Evolutionary conservation across 1,140 invertebrate species (phyloP).

Genomic region (Drosophila simulans): DNA sequence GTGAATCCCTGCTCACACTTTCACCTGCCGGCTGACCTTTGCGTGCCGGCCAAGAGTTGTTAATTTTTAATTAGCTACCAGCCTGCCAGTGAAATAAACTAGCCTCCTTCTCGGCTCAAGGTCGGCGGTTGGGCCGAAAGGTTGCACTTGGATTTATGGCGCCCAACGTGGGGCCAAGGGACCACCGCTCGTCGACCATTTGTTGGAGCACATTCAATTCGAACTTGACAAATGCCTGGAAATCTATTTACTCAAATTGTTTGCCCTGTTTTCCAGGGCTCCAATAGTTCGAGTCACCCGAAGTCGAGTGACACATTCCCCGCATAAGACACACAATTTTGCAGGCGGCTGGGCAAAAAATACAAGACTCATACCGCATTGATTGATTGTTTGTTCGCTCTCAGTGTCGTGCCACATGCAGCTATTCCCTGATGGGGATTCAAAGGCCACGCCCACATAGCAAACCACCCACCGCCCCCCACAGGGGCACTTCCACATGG

Average conservation of each 20-base stretch:
- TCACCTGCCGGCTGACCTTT: slow-evolving; percentile 56
- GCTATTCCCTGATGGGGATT: slow-evolving; percentile 1
- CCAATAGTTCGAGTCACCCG: slow-evolving; percentile 31
- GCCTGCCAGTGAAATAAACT: slow-evolving; percentile 33
- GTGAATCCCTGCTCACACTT: slow-evolving; percentile 33
- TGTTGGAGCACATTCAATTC: slow-evolving; percentile 10
- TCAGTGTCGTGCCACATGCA: slow-evolving; percentile 43
- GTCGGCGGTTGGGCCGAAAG: slow-evolving; percentile 60
- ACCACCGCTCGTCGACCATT: background rate
- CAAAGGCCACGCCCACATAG: slow-evolving; percentile 8
- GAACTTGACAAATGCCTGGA: slow-evolving; percentile 33
- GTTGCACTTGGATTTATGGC: slow-evolving; percentile 76
- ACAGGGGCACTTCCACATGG: slow-evolving; percentile 20
- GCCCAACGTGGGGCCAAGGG: slow-evolving; percentile 11
- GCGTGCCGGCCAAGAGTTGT: slow-evolving; percentile 66
- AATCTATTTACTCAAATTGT: slow-evolving; percentile 46
- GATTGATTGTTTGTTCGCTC: slow-evolving; percentile 65
- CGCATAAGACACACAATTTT: slow-evolving; percentile 26
- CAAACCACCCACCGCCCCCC: background rate
- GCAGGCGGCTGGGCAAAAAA: slow-evolving; percentile 39
- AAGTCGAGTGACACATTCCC: slow-evolving; percentile 37
- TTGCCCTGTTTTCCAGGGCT: slow-evolving; percentile 6
- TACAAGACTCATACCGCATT: slow-evolving; percentile 57
- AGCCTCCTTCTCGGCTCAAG: slow-evolving; percentile 38
- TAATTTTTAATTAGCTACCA: slow-evolving; percentile 75